Conservation (phyloP, 1,140 invertebrate species). For the Ceratoteleas bidentatus region DNA sequence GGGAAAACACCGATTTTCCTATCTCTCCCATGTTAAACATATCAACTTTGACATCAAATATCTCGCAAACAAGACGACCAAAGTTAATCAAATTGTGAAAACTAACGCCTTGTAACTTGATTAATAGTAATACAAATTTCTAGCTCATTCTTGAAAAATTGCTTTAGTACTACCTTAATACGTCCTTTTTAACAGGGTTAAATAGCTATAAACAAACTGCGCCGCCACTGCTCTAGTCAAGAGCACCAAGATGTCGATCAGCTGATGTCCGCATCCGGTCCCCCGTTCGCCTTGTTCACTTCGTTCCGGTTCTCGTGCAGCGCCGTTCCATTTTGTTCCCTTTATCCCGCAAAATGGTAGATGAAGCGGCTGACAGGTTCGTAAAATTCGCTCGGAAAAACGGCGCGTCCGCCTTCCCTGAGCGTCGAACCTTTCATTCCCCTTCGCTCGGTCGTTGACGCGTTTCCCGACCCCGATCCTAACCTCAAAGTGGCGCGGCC, state of each 20-base stretch:
- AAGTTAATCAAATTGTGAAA: too few species aligned
- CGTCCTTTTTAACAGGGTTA: too few species aligned
- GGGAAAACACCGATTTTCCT: too few species aligned
- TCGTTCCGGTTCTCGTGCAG: constrained; percentile 21
- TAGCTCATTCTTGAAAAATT: too few species aligned
- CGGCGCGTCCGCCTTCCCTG: not conserved
- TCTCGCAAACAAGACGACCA: too few species aligned
- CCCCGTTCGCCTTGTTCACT: constrained; percentile 27
- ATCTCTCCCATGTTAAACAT: too few species aligned
- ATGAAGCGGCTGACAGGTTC: constrained; percentile 80
- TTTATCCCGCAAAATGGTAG: constrained; percentile 79
- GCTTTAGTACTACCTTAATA: too few species aligned
- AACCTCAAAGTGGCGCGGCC: constrained; percentile 17
- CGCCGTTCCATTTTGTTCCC: constrained; percentile 68
- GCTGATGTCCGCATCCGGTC: constrained; percentile 75
- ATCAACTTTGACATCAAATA: too few species aligned
- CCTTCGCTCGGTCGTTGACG: not conserved
- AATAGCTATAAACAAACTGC: too few species aligned
- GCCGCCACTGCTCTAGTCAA: constrained; percentile 15
- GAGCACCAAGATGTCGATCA: constrained; percentile 62
- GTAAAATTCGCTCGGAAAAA: constrained; percentile 62
- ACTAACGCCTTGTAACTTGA: too few species aligned
- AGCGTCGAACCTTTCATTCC: not conserved
- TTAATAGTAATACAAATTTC: too few species aligned
- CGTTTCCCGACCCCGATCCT: not conserved